Evolutionary conservation across 2,113 vertebrate genomes (phyloP).

Genomic region (Periophthalmodon schlosseri): DNA sequence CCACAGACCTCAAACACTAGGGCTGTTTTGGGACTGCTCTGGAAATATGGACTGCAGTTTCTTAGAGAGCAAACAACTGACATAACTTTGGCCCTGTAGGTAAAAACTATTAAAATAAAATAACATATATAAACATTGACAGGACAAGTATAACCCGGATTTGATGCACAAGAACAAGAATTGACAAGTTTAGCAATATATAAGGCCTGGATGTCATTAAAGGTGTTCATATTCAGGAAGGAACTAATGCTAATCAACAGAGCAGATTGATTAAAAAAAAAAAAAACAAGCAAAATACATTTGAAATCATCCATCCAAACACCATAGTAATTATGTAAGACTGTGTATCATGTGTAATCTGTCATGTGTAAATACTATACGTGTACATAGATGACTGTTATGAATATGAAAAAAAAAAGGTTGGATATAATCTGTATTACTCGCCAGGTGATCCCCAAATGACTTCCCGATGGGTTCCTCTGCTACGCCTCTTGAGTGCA

Average conservation of each 20-base stretch:
- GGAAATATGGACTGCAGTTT: neutral
- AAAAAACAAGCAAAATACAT: neutral
- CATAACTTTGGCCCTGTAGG: neutral
- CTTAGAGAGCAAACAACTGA: neutral
- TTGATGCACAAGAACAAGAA: neutral
- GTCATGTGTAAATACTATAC: neutral
- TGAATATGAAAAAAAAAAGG: neutral
- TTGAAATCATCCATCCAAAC: neutral
- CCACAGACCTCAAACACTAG: neutral
- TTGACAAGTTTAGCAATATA: neutral
- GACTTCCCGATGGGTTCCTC: constrained; percentile 26
- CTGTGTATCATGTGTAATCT: neutral
- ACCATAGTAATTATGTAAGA: neutral
- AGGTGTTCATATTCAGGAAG: no score
- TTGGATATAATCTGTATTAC: constrained; percentile 31
- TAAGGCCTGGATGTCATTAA: no score
- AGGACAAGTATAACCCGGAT: no score
- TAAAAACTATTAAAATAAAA: no score
- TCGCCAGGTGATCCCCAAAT: constrained; percentile 44
- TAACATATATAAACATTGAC: neutral
- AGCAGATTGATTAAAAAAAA: no score
- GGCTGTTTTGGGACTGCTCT: neutral
- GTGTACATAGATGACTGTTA: neutral
- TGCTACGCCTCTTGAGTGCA: constrained; percentile 12
- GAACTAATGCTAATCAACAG: no score